Evolutionary conservation across 1,140 invertebrate genomes (phyloP), one percentile per base, ranked within the genome.

Genomic region (Micrasema longulum): DNA sequence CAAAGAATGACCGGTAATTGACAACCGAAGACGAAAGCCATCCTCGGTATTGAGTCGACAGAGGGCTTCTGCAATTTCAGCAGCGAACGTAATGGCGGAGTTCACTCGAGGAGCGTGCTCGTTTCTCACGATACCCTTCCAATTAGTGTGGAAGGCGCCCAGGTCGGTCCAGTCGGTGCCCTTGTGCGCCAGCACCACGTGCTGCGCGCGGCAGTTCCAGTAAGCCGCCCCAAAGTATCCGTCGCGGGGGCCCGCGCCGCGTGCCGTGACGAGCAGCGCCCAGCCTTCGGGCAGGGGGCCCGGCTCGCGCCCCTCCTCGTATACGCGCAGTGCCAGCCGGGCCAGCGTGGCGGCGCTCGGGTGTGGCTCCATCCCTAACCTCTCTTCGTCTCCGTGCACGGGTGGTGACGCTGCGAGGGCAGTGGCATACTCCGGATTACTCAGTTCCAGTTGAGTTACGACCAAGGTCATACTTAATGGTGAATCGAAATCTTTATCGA

Each of bases 1-100:
- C 36, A 63, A n/a, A 1, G 57, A 63, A 23, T 63, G 57, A 0
- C 57, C 57, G 9, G 57, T 63, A 9, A 63, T 7, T n/a, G 57
- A 43, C 6, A 63, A 23, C 9, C 22, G 57, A 22, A 63, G 45
- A 45, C 38, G 18, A 5, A 16, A n/a, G 1, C 36, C 0, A 20
- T 22, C 16, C 20, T 2, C 9, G 9, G 7, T 60, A 9, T 60
- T 60, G 12, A 36, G n/a, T 35, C 38, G 26, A 5, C 1, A 18
- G 6, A 60, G 22, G 0, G 57, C 11, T 10, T 18, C 23, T 2
- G 10, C 14, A 43, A 63, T 63, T 23, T 11, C 45, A 1, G 18
- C 38, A n/a, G 57, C 14, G 14, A 63, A 63, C 14, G 57, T 63
- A 0, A 63, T n/a, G n/a, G 57, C 57, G 4, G 57, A 41, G 23